Evolutionary conservation across 2,113 vertebrate genomes (phyloP).

Genomic region (Fregetta grallaria): DNA sequence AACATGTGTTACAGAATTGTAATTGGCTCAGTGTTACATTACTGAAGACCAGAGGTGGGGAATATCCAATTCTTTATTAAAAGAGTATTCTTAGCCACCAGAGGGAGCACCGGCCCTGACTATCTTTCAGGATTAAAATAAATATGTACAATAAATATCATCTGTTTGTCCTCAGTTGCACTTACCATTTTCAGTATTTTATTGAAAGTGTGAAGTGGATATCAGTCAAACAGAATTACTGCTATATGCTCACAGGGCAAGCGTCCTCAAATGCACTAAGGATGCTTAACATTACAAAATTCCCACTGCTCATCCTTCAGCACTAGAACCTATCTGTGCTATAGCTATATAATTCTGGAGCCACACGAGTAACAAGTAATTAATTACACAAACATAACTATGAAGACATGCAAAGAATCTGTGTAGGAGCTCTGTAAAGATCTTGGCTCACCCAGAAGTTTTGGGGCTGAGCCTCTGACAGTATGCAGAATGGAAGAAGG

Average conservation of each 20-base stretch:
- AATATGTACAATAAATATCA: not conserved
- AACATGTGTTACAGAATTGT: not conserved
- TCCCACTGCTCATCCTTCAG: not conserved
- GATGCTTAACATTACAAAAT: slow-evolving; percentile 17
- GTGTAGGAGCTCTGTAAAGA: slow-evolving; percentile 19
- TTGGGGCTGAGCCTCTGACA: not conserved
- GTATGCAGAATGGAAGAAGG: not conserved
- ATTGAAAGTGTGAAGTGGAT: slow-evolving; percentile 42
- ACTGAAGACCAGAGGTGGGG: not conserved
- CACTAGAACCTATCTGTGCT: not conserved
- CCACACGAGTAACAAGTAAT: not conserved
- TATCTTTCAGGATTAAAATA: slow-evolving; percentile 28
- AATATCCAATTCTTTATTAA: not conserved
- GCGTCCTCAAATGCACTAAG: slow-evolving; percentile 31
- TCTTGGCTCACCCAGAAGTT: slow-evolving; percentile 13
- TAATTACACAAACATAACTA: slow-evolving; percentile 33
- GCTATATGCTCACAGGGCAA: slow-evolving; percentile 20
- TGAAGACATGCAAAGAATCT: slow-evolving; percentile 26
- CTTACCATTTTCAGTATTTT: slow-evolving; percentile 43
- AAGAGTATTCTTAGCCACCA: slow-evolving; percentile 10
- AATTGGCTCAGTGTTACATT: not conserved
- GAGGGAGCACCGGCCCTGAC: slow-evolving; percentile 18
- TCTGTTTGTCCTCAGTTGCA: slow-evolving; percentile 60
- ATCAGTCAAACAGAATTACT: slow-evolving; percentile 42
- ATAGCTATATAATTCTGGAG: not conserved